phyloP scores from a whole-genome alignment of 2,888 invertebrate species.

The Erannis defoliaria region DNA sequence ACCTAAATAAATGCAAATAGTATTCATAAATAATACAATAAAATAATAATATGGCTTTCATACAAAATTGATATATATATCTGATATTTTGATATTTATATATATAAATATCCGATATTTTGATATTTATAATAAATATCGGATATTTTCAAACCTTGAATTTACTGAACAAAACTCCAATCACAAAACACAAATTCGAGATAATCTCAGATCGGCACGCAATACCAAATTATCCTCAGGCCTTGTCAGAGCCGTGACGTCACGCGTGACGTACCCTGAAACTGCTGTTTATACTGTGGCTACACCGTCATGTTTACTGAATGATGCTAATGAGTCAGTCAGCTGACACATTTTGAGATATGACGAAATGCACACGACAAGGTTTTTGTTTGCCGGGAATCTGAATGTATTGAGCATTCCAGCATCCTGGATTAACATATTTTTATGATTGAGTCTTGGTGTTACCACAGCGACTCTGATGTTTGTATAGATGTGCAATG shows the following conservation, averaged over 20 bases:
- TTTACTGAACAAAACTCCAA: background rate
- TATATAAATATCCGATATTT: too few species aligned
- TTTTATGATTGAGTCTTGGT: too few species aligned
- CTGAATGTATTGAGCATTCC: background rate
- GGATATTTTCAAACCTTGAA: too few species aligned
- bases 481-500: too few species aligned
- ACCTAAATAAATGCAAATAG: too few species aligned
- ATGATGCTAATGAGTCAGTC: conserved; percentile 6
- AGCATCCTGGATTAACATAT: background rate
- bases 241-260: background rate
- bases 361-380: background rate
- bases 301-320: conserved; percentile 3
- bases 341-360: conserved; percentile 1
- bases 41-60: too few species aligned
- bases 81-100: too few species aligned
- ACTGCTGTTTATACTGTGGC: background rate
- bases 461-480: too few species aligned
- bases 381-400: background rate
- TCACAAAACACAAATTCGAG: background rate
- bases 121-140: too few species aligned
- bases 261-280: background rate
- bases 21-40: too few species aligned
- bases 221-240: background rate
- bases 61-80: too few species aligned
- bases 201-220: conserved; percentile 6